Evolutionary conservation across 2,113 vertebrate genomes (phyloP), one percentile per base, ranked within the genome.

Genomic region (Anhinga rufa): DNA sequence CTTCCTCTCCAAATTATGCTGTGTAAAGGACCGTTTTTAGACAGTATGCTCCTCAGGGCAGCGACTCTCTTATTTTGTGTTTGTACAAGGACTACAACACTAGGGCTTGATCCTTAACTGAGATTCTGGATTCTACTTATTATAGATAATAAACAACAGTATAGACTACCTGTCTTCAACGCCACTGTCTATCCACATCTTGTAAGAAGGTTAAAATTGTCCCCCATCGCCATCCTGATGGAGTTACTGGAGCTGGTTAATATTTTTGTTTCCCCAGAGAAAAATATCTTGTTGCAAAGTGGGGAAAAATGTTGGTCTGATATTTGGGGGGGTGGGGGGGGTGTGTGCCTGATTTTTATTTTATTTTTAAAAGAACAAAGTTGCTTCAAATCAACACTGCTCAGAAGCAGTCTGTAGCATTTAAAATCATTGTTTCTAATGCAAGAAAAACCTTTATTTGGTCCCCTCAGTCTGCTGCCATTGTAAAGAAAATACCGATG

Each of bases 91-190:
- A 65, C 58, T 89, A 85, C 81, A 36, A 87, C 87, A 62, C 36
- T 29, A 83, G 34, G 70, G 57, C 54, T 82, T 87, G 66, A 70
- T 82, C 78, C 71, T 77, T 74, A 65, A 76, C 40, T 89, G 81
- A 64, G 49, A 79, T 87, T 96, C 90, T 94, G 92, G 75, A 91
- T 90, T 87, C 70, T 95, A 76, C 91, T 86, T 95, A 62, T 61
- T 88, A 82, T 49, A 82, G 69, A 71, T 79, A 96, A 95, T 96
- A 96, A 96, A 96, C 21, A 74, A 66, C 74, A 82, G 31, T 68
- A 68, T 52, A 69, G 80, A 91, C 77, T 87, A 70, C 26, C 64
- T 2, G 12, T 86, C 81, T 61, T 84, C 58, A 95, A 46, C n/a
- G 44, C 12, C 9, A 13, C 36, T 82, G 60, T 92, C 60, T 86